Base-by-base conservation (phyloP, 2,113 vertebrate genomes). In the Chunga burmeisteri region DNA sequence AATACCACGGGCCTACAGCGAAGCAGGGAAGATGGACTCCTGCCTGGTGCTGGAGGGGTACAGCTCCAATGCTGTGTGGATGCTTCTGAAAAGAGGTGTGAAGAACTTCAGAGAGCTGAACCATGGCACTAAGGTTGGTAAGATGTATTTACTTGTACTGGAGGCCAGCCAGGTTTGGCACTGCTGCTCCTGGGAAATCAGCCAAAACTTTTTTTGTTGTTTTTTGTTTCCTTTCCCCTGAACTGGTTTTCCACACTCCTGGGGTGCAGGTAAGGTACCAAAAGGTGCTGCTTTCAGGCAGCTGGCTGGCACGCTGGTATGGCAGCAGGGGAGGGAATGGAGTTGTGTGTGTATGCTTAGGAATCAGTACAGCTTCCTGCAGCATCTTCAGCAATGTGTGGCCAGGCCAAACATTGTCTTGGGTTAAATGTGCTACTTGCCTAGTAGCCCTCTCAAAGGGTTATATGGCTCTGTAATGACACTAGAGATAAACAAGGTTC, bases 31-130 rank as follows among this genome's bases (percentile, higher is more conserved):
- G 70, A n/a, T n/a, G 11, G 63, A 32, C 9, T 72, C 13, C 21
- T 52, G 73, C 21, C 38, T 40, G 58, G 47, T 0, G 5, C 46
- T 40, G 67, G 65, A 65, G 38, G 68, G 19, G 3, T 56, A 42
- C 0, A 5, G 56, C 36, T 52, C 25, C 23, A 27, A 0, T 3
- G 23, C 63, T 63, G 63, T 0, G 2, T 0, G 0, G 36, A 10
- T 21, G 19, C 44, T 90, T 93, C 78, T 88, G 46, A 66, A 92
- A 55, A n/a, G 52, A 92, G 83, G 61, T 56, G 88, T 84, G 91
- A 94, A 81, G 79, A 29, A 10, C 91, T 93, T 47, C 52, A 59
- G 77, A 47, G 79, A 59, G 29, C 42, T 67, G 53, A 88, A 77
- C 0, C 2, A 29, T 8, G 5, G 67, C 34, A 56, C 49, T 49